Conservation (phyloP, 2,113 vertebrate species). For the Salvelinus alpinus region DNA sequence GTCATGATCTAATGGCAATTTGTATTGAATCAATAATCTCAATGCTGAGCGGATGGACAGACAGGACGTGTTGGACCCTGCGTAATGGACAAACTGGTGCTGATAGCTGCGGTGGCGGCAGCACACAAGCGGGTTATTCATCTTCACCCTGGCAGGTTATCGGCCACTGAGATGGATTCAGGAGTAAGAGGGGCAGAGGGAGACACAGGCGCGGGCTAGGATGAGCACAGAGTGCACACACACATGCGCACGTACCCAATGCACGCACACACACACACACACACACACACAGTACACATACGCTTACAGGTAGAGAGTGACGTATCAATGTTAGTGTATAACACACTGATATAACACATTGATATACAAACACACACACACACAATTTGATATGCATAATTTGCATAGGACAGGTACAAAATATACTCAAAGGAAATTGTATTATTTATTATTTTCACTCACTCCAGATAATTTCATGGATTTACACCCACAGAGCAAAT, state of each 20-base stretch:
- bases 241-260: not conserved
- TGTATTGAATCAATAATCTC: constrained; percentile 99
- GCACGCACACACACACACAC: no score
- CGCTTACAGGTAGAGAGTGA: constrained; percentile 25
- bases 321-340: no score
- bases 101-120: constrained; percentile 76
- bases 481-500: not conserved
- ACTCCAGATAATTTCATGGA: constrained; percentile 16
- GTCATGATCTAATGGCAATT: constrained; percentile 94
- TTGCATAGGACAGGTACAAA: no score
- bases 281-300: not conserved
- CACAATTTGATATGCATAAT: no score
- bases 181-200: constrained; percentile 53
- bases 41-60: constrained; percentile 93
- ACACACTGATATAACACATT: no score
- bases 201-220: constrained; percentile 40
- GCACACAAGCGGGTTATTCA: constrained; percentile 86
- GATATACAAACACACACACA: not conserved
- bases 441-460: no score
- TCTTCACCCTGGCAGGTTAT: constrained; percentile 89
- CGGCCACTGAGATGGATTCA: constrained; percentile 89
- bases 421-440: no score
- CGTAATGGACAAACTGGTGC: constrained; percentile 95
- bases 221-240: constrained; percentile 39
- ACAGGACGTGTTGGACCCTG: constrained; percentile 62